Evolutionary conservation across 2,113 vertebrate species (phyloP), one percentile per base, ranked within the genome.

Genomic region (Oplegnathus fasciatus): DNA sequence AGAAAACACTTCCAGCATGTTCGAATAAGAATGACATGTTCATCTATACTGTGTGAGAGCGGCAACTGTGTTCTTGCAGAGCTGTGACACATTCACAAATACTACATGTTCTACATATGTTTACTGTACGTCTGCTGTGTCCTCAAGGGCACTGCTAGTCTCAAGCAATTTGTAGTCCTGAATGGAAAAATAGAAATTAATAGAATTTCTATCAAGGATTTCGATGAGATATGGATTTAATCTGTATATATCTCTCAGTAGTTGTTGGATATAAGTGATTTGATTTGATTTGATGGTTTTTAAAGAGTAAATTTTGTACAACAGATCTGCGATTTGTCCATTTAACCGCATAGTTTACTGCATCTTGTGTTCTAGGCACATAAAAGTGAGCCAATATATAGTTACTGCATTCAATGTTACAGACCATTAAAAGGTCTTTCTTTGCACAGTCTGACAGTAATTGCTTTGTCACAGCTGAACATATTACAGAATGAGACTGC

Each of bases 1-100:
- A 93, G 89, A 89, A 93, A 90, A 83, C 89, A 92, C 88, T 88
- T 92, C 87, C 87, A 92, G 87, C 61, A 66, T 85, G 88, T 90
- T 94, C 90, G 89, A 92, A 91, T 84, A 83, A 89, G 80, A 88
- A 76, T 90, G 78, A 90, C 90, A 84, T 85, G 82, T 88, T 85
- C 89, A 84, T 85, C 81, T 80, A 77, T 85, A 80, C 68, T 71
- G 52, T 76, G 77, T 70, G 79, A 80, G 57, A 76, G 79, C 44
- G 1, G 48, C 44, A 34, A 42, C 76, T 74, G 57, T 75, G 85
- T 68, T 87, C 67, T 79, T 70, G 84, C 40, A 55, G 78, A 82
- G 79, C 50, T 32, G 46, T 77, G 83, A 74, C 78, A 79, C 71
- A 66, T 81, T 64, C 26, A 22, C 72, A 85, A 84, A 85, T 66